Conservation (phyloP, 2,113 vertebrate species). For the Scytalopus superciliaris region DNA sequence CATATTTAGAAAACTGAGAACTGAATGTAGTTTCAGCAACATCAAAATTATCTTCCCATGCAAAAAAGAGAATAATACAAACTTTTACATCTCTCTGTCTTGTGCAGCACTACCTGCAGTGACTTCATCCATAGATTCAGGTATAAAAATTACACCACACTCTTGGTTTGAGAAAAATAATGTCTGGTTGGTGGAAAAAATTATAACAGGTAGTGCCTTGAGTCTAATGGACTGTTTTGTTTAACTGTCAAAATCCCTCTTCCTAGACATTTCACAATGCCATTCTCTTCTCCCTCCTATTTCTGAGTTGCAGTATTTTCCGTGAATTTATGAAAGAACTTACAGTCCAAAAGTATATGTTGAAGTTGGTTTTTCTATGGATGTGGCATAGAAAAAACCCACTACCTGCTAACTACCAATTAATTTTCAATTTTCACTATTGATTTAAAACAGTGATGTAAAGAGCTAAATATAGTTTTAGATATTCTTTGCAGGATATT, state of each 20-base stretch:
- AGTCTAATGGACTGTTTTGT: slow-evolving; percentile 10
- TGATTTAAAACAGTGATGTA: background rate
- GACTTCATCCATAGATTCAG: background rate
- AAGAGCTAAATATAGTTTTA: background rate
- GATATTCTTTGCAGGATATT: background rate
- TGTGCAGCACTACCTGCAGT: background rate
- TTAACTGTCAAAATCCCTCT: background rate
- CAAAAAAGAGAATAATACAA: background rate
- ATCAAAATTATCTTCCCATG: background rate
- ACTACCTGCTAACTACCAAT: background rate
- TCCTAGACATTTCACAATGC: background rate
- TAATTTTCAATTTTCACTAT: background rate
- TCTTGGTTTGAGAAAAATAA: background rate
- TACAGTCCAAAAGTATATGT: background rate
- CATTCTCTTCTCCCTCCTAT: background rate
- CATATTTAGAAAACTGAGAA: background rate
- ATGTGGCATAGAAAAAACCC: background rate
- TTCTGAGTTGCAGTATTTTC: background rate
- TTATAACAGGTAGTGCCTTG: slow-evolving; percentile 26
- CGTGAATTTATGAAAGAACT: background rate
- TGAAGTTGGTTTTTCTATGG: slow-evolving; percentile 1
- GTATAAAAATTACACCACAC: background rate
- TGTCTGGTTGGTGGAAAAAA: background rate
- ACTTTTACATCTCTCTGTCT: background rate
- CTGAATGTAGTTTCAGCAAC: background rate